phyloP scores from a whole-genome alignment of 2,113 vertebrate genomes.

The Paratilapia polleni region DNA sequence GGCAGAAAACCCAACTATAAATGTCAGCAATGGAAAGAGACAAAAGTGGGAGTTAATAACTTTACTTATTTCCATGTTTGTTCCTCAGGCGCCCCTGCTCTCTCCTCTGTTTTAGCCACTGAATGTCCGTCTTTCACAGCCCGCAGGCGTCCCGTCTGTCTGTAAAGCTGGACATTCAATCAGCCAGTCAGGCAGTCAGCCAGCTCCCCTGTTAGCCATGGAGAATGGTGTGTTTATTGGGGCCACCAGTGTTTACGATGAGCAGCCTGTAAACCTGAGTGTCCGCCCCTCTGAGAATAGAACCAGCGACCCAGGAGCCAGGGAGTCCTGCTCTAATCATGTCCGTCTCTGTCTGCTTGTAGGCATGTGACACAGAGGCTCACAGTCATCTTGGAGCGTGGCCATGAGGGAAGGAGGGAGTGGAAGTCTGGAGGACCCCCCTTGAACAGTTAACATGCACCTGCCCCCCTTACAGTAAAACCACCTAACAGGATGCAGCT shows the following conservation, averaged over 20 bases:
- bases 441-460: conserved; percentile 8
- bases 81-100: background rate
- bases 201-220: conserved; percentile 21
- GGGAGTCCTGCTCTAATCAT: conserved; percentile 50
- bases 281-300: conserved; percentile 53
- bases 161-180: conserved; percentile 18
- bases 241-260: conserved; percentile 49
- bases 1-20: conserved; percentile 36
- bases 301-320: conserved; percentile 26
- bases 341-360: conserved; percentile 40
- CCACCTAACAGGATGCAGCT: conserved; percentile 57
- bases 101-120: background rate
- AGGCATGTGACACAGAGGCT: conserved; percentile 77
- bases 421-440: conserved; percentile 44
- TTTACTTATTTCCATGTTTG: background rate
- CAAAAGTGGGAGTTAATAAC: conserved; percentile 1
- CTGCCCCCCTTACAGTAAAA: conserved; percentile 14
- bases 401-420: conserved; percentile 46
- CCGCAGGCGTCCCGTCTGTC: background rate
- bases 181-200: conserved; percentile 24
- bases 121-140: conserved; percentile 39
- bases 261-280: conserved; percentile 4
- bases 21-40: conserved; percentile 37
- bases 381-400: conserved; percentile 45
- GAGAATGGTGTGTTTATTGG: conserved; percentile 47